Conservation (phyloP, 2,797 vertebrate genomes). For the Cossypha niveicapilla region DNA sequence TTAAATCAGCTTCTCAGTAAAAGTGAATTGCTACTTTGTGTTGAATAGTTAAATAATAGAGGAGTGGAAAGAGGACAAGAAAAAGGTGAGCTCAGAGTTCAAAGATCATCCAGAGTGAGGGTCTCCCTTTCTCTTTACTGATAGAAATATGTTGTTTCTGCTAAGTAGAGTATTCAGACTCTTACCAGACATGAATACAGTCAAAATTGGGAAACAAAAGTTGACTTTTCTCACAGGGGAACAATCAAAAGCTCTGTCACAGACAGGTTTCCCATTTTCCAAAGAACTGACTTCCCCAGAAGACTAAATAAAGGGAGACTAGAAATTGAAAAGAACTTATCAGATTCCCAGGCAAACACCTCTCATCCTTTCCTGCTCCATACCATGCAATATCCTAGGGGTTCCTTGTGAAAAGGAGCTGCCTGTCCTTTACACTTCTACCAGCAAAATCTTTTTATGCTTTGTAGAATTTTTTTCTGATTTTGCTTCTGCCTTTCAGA, state of each 20-base stretch:
- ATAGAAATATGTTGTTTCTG: background rate
- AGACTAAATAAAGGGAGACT: background rate
- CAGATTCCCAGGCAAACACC: background rate
- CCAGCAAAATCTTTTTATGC: background rate
- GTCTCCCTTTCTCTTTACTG: background rate
- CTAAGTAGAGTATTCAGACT: background rate
- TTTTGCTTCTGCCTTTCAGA: background rate
- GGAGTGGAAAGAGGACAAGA: background rate
- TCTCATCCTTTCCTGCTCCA: background rate
- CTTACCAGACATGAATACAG: background rate
- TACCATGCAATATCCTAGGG: background rate
- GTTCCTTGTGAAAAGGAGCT: background rate
- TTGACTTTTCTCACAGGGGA: background rate
- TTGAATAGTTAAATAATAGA: constrained; percentile 36
- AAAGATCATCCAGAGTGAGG: background rate
- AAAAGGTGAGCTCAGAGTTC: constrained; percentile 2
- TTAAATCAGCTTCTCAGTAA: constrained; percentile 3
- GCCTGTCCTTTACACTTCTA: background rate
- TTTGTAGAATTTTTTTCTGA: background rate
- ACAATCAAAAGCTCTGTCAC: background rate
- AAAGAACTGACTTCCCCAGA: background rate
- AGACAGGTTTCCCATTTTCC: background rate
- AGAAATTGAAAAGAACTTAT: background rate
- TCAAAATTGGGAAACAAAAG: constrained; percentile 3
- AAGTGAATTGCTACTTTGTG: constrained; percentile 38